These are phyloP conservation scores for Hesperia comma DNA, from an alignment of 2,888 invertebrate species.

Conservation along the genomic window DNA sequence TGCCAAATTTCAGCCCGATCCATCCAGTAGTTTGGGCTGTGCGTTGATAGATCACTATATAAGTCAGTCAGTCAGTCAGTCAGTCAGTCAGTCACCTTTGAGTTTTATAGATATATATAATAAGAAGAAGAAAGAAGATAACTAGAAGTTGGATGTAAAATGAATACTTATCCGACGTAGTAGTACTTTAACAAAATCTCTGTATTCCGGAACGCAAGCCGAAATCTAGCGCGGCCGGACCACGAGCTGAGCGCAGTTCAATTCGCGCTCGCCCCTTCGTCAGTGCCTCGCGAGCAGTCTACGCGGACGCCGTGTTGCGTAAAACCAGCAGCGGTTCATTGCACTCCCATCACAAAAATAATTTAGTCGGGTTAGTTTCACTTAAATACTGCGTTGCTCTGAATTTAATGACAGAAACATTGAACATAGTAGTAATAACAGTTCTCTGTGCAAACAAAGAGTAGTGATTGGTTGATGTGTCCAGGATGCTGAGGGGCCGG, in stretches of 20 bases:
- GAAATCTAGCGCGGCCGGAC: background rate
- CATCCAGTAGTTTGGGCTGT: too few species aligned
- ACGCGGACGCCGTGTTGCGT: slow-evolving; percentile 45
- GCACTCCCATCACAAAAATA: slow-evolving; percentile 38
- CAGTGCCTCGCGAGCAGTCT: slow-evolving; percentile 58
- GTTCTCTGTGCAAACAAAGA: slow-evolving; percentile 7
- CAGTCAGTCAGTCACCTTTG: too few species aligned
- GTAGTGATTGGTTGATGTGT: slow-evolving; percentile 40
- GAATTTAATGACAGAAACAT: slow-evolving; percentile 16
- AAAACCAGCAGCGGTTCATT: slow-evolving; percentile 45
- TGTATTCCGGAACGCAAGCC: slow-evolving; percentile 6
- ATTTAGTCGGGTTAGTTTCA: background rate
- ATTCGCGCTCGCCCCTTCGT: slow-evolving; percentile 31
- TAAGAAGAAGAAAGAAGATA: too few species aligned
- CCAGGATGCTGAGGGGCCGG: slow-evolving; percentile 60
- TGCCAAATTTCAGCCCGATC: too few species aligned
- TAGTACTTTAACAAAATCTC: background rate
- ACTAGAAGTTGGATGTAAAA: background rate
- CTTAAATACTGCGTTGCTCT: background rate
- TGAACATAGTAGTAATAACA: background rate
- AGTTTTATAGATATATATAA: too few species aligned
- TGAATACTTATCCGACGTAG: background rate
- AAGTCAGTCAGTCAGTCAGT: too few species aligned
- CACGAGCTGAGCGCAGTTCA: background rate
- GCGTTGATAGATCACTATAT: too few species aligned